Evolutionary conservation across 2,888 invertebrate species (phyloP).

Genomic region (Synergus umbraculus): DNA sequence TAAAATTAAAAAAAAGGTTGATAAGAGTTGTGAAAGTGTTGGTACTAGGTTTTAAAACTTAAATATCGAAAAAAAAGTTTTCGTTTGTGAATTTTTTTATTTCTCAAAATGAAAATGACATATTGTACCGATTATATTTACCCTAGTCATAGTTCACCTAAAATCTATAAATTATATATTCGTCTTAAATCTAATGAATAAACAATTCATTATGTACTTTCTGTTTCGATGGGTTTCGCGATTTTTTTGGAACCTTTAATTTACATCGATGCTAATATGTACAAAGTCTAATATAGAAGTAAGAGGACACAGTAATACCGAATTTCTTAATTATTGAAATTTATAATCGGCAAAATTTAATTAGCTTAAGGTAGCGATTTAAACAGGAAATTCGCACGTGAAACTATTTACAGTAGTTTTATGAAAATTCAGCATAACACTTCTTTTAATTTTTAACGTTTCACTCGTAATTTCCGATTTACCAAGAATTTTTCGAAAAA

Average conservation of each 20-base stretch:
- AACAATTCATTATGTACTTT: constrained; percentile 36
- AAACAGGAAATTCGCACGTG: constrained; percentile 8
- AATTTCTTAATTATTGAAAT: constrained; percentile 21
- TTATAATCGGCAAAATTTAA: constrained; percentile 20
- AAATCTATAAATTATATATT: constrained; percentile 42
- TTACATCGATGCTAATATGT: constrained; percentile 61
- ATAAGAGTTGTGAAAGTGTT: too few species aligned
- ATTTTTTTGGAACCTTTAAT: constrained; percentile 44
- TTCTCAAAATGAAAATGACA: constrained; percentile 54
- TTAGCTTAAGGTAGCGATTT: constrained; percentile 14
- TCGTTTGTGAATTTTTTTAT: constrained; percentile 43
- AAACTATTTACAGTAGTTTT: constrained; percentile 16
- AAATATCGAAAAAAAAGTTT: not conserved
- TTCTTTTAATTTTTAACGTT: constrained; percentile 38
- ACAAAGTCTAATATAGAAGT: constrained; percentile 49
- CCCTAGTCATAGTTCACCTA: constrained; percentile 40
- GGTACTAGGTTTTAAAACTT: too few species aligned
- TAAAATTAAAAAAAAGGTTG: not conserved
- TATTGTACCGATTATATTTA: constrained; percentile 42
- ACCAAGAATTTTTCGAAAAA: not conserved
- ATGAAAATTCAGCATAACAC: constrained; percentile 5
- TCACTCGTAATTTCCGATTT: not conserved
- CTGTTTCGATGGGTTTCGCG: constrained; percentile 7
- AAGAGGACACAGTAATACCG: constrained; percentile 17
- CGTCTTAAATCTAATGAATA: constrained; percentile 41